Base-by-base conservation (phyloP, 2,888 invertebrate genomes). In the Hyppa rectilinea region DNA sequence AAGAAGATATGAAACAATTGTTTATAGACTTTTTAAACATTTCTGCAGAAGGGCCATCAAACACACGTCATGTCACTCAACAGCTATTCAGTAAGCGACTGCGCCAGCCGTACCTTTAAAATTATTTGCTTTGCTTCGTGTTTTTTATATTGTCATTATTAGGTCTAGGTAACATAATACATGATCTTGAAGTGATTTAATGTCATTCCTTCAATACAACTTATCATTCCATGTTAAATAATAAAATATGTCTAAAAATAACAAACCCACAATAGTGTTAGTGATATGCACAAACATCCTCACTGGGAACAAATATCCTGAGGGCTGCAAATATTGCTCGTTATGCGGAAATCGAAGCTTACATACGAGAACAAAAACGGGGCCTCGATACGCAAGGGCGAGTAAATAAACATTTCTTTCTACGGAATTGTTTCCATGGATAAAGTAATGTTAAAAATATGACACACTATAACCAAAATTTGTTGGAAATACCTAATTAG, bases 211-310 rank as follows among this genome's bases (percentile, higher is more conserved):
- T 36, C 12, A 38, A 9, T 7, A 31, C 23, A 14, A 20, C 38
- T 49, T 68, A 34, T 26, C 14, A 40, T 31, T 63, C 9, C 0
- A 31, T 1, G 0, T 40, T 17, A 55, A 53, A 47, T n/a, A 49
- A 61, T 14, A 36, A 14, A 49, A 23, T 40, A 20, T 43, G 23
- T 20, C 4, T 7, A 20, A 43, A 36, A 45, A 62, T 31, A 59
- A 69, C 34, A n/a, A 31, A 50, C 23, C 34, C 47, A 40, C 38
- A 70, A 12, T 31, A 58, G 65, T 26, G 49, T 74, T 12, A 52
- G 50, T 34, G 49, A 68, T 38, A 72, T 59, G 74, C 34, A 67
- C 56, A 75, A 69, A 75, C 74, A 69, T 61, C 34, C 12, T 61
- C 56, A n/a, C 31, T 40, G 29, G 23, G 36, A 49, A 34, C 56